phyloP scores from a whole-genome alignment of 2,113 vertebrate genomes.

The Daboia siamensis region DNA sequence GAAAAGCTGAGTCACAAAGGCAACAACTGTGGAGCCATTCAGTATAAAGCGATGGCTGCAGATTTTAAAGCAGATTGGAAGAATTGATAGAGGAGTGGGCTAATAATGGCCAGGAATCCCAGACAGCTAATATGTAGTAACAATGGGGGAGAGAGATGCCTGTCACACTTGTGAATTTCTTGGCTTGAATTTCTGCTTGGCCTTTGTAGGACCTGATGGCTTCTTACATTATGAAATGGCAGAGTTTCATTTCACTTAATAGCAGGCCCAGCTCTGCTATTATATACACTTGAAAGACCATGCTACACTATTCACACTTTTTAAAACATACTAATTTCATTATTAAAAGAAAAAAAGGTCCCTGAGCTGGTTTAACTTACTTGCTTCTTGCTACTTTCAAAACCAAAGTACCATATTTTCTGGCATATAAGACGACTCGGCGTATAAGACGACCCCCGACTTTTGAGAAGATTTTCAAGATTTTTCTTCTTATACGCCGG shows the following conservation, averaged over 20 bases:
- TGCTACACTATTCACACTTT: not conserved
- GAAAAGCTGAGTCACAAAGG: not conserved
- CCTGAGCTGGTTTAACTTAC: not conserved
- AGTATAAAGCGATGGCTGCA: not conserved
- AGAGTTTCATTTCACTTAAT: not conserved
- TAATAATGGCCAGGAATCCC: not conserved
- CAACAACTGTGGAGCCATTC: not conserved
- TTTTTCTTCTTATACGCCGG: no score
- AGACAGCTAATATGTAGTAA: not conserved
- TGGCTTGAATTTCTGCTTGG: not conserved
- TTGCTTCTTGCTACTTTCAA: not conserved
- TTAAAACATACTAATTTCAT: not conserved
- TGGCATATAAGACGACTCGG: no score
- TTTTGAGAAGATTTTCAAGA: no score
- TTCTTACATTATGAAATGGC: not conserved
- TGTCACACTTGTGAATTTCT: not conserved
- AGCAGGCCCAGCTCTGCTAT: not conserved
- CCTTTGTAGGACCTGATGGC: not conserved
- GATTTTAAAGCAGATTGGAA: not conserved
- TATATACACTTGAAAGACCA: not conserved
- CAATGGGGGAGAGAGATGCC: not conserved
- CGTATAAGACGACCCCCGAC: no score
- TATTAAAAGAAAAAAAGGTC: not conserved
- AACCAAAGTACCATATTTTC: not conserved
- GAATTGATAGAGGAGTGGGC: not conserved